Base-by-base conservation (phyloP, 2,113 vertebrate species). In the Formicarius rufipectus region DNA sequence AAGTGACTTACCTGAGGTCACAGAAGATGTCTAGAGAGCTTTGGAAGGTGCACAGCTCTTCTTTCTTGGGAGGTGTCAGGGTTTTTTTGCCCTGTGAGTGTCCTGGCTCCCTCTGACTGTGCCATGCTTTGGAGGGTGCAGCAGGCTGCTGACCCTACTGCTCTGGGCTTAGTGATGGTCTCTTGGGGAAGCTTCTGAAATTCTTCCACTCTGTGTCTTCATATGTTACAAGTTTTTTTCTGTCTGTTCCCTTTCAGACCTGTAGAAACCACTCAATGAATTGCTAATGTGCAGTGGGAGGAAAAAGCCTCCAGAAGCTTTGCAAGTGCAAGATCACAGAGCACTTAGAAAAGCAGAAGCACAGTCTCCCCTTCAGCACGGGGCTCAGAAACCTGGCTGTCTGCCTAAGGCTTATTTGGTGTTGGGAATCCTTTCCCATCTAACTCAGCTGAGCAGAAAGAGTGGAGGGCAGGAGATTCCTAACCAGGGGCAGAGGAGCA, bases 281-380 rank as follows among this genome's bases (percentile, higher is more conserved):
- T 95, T 94, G 87, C 87, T 93, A 91, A 96, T 89, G 63, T 76
- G 59, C 45, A 82, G 84, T 79, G 93, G 91, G 89, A 91, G 72
- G 74, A 89, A 90, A 82, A 89, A 85, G 42, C 58, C 59, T 91
- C 39, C n/a, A 62, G 60, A 74, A 94, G 74, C 50, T 67, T 93
- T 89, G 58, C 84, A 87, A 94, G 45, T 66, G 55, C 25, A 78
- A 82, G 89, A 95, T 95, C 89, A 84, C 84, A 96, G 84, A 79
- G 78, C 78, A 37, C 67, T 76, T 63, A 74, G 67, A 68, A 87
- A 82, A 91, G 84, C 59, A 53, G 87, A 37, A 87, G 74, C 56
- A 17, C 0, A 0, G 37, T 72, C 62, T 91, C 47, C 69, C 71
- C 77, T 76, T 91, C 3, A 3, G 87, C 90, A 79, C 91, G 84